Base-by-base conservation (phyloP, 2,888 invertebrate genomes). In the Drepanosiphum platanoidis region DNA sequence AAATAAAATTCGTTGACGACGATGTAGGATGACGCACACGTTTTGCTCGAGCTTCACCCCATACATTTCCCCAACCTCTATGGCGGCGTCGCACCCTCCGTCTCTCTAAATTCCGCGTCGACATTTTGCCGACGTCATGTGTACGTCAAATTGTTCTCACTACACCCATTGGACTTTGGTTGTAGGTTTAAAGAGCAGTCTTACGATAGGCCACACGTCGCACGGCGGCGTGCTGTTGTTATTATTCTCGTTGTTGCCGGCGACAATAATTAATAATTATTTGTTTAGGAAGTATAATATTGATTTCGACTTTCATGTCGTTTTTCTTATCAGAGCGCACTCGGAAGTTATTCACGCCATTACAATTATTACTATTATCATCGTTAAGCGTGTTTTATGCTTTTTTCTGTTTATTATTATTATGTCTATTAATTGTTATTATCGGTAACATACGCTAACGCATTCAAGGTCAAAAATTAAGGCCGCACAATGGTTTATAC, bases 401-500 rank as follows among this genome's bases (percentile, higher is more conserved):
- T n/a, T 7, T 30, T 64, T 27, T 64, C 1, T 64, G 64, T 30
- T 27, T 64, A 13, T 64, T 64, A 30, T 64, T 27, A 13, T n/a
- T n/a, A n/a, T n/a, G n/a, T 64, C 1, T 64, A 30, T 30, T 27
- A 30, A 13, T 64, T 64, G 13, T 64, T 27, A 13, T 27, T 27
- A 68, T 18, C 66, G 32, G 15, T 68, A 68, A 18, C 3, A 5
- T 15, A 68, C 18, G 36, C 8, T 7, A 27, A 18, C 2, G 18
- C 15, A 27, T 71, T 70, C 70, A 81, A 81, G 70, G 80, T 71
- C 36, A 7, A 64, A 2, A 27, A 36, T 64, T 42, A 39, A 42
- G 64, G 39, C n/a, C 78, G 18, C 18, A 81, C 70, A 58, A 81
- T 71, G 52, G 80, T 36, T 58, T 70, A 22, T 18, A 58, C 34